A percentile compares a stretch with the other conserved stretches of the same genome.
phyloP scores from a whole-genome alignment of 1,140 invertebrate genomes.

The Lethocerus indicus region DNA sequence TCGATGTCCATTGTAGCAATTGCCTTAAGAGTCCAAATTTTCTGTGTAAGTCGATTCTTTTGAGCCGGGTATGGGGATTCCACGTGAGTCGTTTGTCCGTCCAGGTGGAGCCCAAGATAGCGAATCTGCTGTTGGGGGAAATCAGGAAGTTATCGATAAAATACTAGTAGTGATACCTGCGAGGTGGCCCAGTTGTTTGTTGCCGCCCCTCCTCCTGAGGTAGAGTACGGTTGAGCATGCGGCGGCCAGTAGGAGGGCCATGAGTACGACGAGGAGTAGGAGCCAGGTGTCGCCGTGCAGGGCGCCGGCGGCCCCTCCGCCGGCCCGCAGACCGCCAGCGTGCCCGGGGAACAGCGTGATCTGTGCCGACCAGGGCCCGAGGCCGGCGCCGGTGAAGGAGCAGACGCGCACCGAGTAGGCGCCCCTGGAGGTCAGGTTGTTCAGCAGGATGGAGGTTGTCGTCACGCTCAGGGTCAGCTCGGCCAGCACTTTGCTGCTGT shows the following conservation, averaged over 20 bases:
- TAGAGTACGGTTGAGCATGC: slow-evolving; percentile 38
- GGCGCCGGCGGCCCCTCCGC: neutral
- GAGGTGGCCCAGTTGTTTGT: slow-evolving; percentile 19
- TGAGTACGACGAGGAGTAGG: slow-evolving; percentile 46
- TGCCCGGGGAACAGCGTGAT: slow-evolving; percentile 4
- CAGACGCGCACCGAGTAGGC: slow-evolving; percentile 55
- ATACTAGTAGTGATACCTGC: slow-evolving; percentile 16
- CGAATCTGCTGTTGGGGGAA: neutral
- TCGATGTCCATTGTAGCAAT: too few relatives aligned
- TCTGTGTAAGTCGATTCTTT: neutral
- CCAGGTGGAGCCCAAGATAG: neutral
- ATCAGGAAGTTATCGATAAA: too few relatives aligned
- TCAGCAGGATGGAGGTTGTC: slow-evolving; percentile 49
- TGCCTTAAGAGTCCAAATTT: neutral
- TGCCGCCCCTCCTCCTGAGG: slow-evolving; percentile 36
- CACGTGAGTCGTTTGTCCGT: too few relatives aligned
- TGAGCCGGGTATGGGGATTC: neutral
- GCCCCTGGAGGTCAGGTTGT: slow-evolving; percentile 47
- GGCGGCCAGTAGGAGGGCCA: slow-evolving; percentile 44
- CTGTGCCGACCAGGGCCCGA: slow-evolving; percentile 2
- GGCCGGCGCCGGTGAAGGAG: slow-evolving; percentile 43
- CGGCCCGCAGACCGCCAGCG: neutral
- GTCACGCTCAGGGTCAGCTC: slow-evolving; percentile 54
- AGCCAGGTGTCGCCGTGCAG: slow-evolving; percentile 50
- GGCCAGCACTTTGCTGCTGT: slow-evolving; percentile 34